Evolutionary conservation across 2,888 invertebrate species (phyloP), one percentile per base, ranked within the genome.

Genomic region (Andrena chrysosceles): DNA sequence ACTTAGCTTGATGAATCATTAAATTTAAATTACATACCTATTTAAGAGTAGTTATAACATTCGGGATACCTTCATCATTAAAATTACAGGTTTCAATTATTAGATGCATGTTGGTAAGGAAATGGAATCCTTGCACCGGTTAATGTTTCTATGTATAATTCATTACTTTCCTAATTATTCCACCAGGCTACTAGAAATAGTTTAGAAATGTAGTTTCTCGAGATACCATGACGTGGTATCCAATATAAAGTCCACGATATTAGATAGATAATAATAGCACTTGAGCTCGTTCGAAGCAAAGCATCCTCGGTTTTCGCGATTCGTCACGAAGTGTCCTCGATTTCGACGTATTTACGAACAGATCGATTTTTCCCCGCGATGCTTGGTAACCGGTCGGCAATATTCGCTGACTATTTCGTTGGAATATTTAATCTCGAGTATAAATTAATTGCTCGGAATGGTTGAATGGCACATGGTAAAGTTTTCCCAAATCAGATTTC

Each of bases 1-100:
- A 42, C 42, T 42, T 42, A 75, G 69, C 87, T 75, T 80, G 77
- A 84, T 82, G 87, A 73, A 52, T 59, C 52, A 10, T 35, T 10
- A 35, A 10, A 33, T 33, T 8, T 8, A 8, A 10, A 35, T 35
- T 35, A 35, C 35, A 8, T 33, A 33, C 0, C 33, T 35, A 35
- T 35, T 2, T 8, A 10, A 35, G 10, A 35, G 2, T 42, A 13
- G 13, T 42, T 42, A 13, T 42, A 42, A 42, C 13, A 13, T 42
- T 13, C 4, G 13, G 13, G 13, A 42, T 42, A 42, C 13, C 3
- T 13, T 42, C 42, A 3, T 13, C 4, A 33, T 2, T 33, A 8
- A 33, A 33, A 8, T 33, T 33, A 33, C 33, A 33, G 8, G 33
- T 33, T 33, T 13, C 13, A 42, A 0, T 13, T 42, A 4, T 42